phyloP scores from a whole-genome alignment of 2,113 vertebrate genomes.

The Fregata magnificens region DNA sequence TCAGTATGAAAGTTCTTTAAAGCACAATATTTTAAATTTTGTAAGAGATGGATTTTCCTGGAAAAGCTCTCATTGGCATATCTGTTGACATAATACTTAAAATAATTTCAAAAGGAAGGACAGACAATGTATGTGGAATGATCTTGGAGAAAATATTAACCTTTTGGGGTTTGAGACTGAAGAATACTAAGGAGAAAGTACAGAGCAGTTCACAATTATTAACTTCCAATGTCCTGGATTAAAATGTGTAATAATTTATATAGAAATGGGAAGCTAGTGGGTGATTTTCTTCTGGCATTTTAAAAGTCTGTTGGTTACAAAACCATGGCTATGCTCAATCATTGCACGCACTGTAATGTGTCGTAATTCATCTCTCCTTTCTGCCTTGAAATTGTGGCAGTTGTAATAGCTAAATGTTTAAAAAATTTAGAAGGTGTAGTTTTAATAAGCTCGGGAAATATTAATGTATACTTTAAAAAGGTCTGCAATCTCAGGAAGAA shows the following conservation, averaged over 20 bases:
- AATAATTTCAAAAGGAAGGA: background rate
- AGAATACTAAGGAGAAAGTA: background rate
- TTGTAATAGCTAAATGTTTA: background rate
- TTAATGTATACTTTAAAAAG: constrained; percentile 1
- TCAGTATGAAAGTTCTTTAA: background rate
- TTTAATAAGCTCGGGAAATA: constrained; percentile 38
- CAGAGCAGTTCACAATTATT: background rate
- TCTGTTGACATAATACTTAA: background rate
- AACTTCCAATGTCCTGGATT: background rate
- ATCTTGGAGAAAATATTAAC: background rate
- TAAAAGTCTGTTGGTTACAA: background rate
- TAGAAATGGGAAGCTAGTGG: background rate
- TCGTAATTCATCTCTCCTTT: background rate
- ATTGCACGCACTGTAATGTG: background rate
- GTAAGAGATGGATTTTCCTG: background rate
- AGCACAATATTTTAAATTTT: background rate
- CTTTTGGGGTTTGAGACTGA: background rate
- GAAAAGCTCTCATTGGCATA: background rate
- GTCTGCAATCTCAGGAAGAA: background rate
- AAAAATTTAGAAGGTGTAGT: constrained; percentile 5
- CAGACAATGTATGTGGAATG: background rate
- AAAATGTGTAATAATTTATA: background rate
- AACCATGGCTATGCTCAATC: background rate
- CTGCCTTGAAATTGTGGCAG: background rate
- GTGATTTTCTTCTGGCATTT: background rate